Percentiles rank a stretch among this genome's conserved stretches.
Conservation (phyloP, 1,140 invertebrate genomes). For the Lepidurus packardi region DNA sequence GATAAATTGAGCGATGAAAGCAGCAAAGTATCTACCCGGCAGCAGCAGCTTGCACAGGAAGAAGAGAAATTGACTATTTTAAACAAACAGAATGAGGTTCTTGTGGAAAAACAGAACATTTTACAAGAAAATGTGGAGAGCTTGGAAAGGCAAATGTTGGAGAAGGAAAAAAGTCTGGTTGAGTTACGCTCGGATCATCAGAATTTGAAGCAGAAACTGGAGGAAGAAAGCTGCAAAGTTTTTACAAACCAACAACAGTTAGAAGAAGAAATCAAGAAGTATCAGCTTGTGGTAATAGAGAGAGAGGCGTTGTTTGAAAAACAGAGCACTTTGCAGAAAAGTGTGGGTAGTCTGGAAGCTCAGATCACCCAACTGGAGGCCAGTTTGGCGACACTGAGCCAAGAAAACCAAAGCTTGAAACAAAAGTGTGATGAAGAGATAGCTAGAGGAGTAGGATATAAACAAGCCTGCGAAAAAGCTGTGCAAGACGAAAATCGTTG, state of each 20-base stretch:
- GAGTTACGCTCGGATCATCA: background rate
- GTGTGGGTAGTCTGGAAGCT: conserved; percentile 29
- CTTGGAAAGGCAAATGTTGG: background rate
- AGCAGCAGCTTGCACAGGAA: conserved; percentile 7
- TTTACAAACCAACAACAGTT: background rate
- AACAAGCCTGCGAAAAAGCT: background rate
- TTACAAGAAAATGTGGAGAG: background rate
- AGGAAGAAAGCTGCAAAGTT: conserved; percentile 17
- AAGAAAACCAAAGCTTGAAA: background rate
- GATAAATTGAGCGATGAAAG: conserved; percentile 39
- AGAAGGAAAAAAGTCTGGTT: background rate
- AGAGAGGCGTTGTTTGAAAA: background rate
- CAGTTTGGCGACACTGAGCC: background rate
- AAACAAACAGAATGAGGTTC: background rate
- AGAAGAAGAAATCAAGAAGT: conserved; percentile 22
- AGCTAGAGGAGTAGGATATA: background rate
- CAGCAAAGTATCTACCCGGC: background rate
- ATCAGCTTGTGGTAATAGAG: background rate
- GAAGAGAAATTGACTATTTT: background rate
- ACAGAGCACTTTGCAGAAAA: conserved; percentile 4
- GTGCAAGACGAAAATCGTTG: conserved; percentile 42
- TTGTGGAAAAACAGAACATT: background rate
- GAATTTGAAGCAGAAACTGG: background rate
- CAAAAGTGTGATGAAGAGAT: background rate
- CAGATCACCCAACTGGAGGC: conserved; percentile 30